Evolutionary conservation across 2,797 vertebrate genomes (phyloP), one percentile per base, ranked within the genome.

Genomic region (Anguilla marmorata): DNA sequence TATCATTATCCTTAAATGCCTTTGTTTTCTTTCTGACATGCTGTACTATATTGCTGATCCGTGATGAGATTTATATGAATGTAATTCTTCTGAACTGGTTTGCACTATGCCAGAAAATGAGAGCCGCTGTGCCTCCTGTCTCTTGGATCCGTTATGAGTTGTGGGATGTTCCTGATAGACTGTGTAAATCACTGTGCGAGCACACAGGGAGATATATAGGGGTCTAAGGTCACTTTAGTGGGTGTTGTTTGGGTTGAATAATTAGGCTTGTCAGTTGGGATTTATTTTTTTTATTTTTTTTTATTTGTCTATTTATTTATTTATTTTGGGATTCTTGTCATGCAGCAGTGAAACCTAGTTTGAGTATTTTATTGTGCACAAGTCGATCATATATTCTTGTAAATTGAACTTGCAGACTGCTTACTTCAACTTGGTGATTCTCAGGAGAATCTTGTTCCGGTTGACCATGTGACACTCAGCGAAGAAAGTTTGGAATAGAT

Each of bases 211-310:
- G 33, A 84, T 58, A n/a, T 66, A 54, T 45, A 76, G 66, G 48
- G 85, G 69, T 85, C 56, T 50, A 30, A 86, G 72, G 88, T 82
- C 74, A 83, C 41, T n/a, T 41, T 3, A 41, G 45, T 56, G 80
- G 74, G 45, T 27, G 66, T 85, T 88, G 74, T 88, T 88, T 86
- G 87, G 54, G 84, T 24, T 88, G 84, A 83, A 74, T 82, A 80
- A 86, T 66, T 88, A 74, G 37, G 21, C 69, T 27, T 69, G 85
- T 84, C 88, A 88, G 33, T 9, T 2, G 12, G 52, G 45, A 45
- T 52, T 54, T 33, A 16, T 66, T 66, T 27, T 69, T 24, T 66
- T 7, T 27, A 69, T 12, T 21, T 45, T 37, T 14, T 37, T 14
- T 1, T 83, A 21, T 66, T 66, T 27, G 8, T 66, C 7, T 69